These are phyloP conservation scores for Chloroceryle amazona DNA, from an alignment of 2,797 vertebrate species.

Conservation along the genomic window DNA sequence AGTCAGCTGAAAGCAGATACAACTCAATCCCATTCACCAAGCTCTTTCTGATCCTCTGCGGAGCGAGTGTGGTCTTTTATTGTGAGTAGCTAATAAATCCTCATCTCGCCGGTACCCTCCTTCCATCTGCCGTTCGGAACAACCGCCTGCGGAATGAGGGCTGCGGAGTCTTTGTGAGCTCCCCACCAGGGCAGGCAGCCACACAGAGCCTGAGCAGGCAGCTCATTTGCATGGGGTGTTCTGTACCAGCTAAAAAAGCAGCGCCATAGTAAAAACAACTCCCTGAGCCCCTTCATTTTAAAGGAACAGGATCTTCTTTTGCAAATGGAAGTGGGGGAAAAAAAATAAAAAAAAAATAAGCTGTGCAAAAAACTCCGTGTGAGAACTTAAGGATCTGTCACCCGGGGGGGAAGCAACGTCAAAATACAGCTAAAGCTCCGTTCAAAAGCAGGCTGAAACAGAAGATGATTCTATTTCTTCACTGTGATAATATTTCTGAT, in stretches of 20 bases:
- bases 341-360: neutral
- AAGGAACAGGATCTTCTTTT: slow-evolving; percentile 65
- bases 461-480: neutral
- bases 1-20: slow-evolving; percentile 72
- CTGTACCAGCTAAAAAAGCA: slow-evolving; percentile 67
- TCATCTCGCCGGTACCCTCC: slow-evolving; percentile 64
- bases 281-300: slow-evolving; percentile 68
- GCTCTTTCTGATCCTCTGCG: slow-evolving; percentile 67
- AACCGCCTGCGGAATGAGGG: slow-evolving; percentile 76
- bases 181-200: slow-evolving; percentile 78
- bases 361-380: neutral
- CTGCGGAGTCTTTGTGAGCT: slow-evolving; percentile 79
- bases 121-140: slow-evolving; percentile 81
- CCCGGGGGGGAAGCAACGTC: neutral
- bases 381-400: neutral
- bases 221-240: slow-evolving; percentile 84
- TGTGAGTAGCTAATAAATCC: slow-evolving; percentile 77
- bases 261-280: slow-evolving; percentile 48
- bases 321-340: neutral
- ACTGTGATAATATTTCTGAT: neutral
- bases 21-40: slow-evolving; percentile 74
- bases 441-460: neutral
- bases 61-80: slow-evolving; percentile 71
- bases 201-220: slow-evolving; percentile 68
- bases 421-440: neutral